Base-by-base conservation (phyloP, 1,140 invertebrate species). In the Venturia canescens region DNA sequence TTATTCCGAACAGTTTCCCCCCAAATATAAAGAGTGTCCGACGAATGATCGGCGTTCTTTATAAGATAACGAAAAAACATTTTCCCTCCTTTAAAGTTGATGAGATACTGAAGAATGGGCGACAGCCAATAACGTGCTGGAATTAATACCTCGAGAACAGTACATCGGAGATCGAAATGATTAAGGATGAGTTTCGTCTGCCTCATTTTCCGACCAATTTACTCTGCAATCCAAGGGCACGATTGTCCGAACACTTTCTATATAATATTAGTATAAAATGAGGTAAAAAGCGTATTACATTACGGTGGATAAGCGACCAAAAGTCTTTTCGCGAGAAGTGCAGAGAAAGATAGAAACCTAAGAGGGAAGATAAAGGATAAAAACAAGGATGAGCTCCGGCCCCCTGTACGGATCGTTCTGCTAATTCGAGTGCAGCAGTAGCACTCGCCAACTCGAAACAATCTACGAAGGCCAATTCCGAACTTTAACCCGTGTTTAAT, bases 401-500 rank as follows among this genome's bases (percentile, higher is more conserved):
- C 71, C 5, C 21, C 6, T 21, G 6, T 34, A 27, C 72, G 53
- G 60, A 76, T 63, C 72, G 50, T 76, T 76, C 72, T 50, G 50
- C 72, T 76, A 76, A 76, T 76, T 76, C 72, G 53, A 60, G 72
- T 63, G 60, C 60, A 63, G 27, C 16, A 34, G 60, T 60, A 21
- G 50, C 16, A 76, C 53, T 60, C 50, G 53, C 72, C 72, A 76
- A 60, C 72, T 76, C 53, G 72, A 76, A 76, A 76, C 72, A 76
- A 76, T 76, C 53, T 34, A 76, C 72, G 53, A 76, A 76, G 72
- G 29, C 72, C 72, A 76, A 76, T 76, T 76, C 60, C 60, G 50
- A 76, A 76, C 50, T 76, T 76, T 76, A 60, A 76, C 50, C 53
- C 72, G 72, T 76, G 72, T 76, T 76, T 76, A 76, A 76, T 76